Base-by-base conservation (phyloP, 2,113 vertebrate genomes). In the Aplodontia rufa region DNA sequence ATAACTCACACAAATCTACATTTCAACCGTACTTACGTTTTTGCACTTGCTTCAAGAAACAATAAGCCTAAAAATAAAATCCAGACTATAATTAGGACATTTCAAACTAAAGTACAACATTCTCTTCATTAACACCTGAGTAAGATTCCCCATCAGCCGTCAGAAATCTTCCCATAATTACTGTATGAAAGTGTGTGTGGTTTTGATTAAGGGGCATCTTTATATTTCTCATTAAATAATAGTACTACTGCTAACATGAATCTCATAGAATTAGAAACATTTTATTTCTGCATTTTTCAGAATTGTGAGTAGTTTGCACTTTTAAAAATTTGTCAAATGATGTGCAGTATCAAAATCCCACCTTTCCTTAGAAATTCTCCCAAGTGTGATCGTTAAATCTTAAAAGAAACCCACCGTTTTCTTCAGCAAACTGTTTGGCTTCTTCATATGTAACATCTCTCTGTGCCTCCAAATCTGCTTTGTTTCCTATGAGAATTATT, bases 401-500 rank as follows among this genome's bases (percentile, higher is more conserved):
- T 95, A 92, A 87, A 91, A 64, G 47, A 75, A 72, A 97, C 99
- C 96, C 96, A 99, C 99, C 99, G 5, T 99, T 99, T 98, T 99
- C 99, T 96, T 99, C 99, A 64, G 99, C 99, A 97, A 99, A 99
- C 98, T 99, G 99, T 97, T 99, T 99, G 98, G 99, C 99, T 98
- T 99, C 99, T 97, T 99, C 99, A 37, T 99, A 99, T n/a, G 99
- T 99, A 96, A 99, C 99, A 97, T 99, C 99, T 92, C 99, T 98
- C 99, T 99, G 99, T 91, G 99, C 99, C 98, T 99, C 99, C 98
- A 99, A 98, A 95, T 99, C 99, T 85, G 99, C 99, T 98, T 99
- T 99, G 97, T 99, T 99, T 96, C 99, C 99, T 97, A 99, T 99
- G 97, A 99, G 99, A 98, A 99, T 99, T 98, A 99, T 99, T 98